Evolutionary conservation across 2,113 vertebrate species (phyloP), one percentile per base, ranked within the genome.

Genomic region (Phalacrocorax carbo): DNA sequence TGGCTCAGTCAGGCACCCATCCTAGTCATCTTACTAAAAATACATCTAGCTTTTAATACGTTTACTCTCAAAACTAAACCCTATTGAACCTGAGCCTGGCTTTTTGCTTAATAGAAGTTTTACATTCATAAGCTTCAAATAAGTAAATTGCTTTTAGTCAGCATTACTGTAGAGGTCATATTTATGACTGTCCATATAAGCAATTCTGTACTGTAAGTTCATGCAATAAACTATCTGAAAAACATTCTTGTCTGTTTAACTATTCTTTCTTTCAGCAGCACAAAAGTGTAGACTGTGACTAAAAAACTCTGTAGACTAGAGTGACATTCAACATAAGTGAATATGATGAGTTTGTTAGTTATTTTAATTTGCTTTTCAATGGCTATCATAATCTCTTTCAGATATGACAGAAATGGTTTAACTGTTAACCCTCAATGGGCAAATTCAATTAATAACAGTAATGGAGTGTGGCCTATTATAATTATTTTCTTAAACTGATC

Each of bases 331-430:
- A 72, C 87, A 69, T n/a, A 44, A 73, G 20, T 90, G 46, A 88
- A 30, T 70, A 54, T 73, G 9, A 27, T 71, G 51, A 26, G 19
- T 79, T 79, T 87, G 34, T 77, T 89, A 54, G 36, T 36, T n/a
- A 64, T 81, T 90, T 92, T 49, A 73, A 86, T 90, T 88, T 90
- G 9, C 15, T 92, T 90, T 96, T 92, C 32, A 52, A 86, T 92
- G 48, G 7, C n/a, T 64, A 10, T 75, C 42, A 58, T 89, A 4
- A 36, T 86, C 11, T 73, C n/a, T 93, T 84, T 76, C 42, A 70
- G 10, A 42, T 61, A 8, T 38, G 26, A 23, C 8, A 86, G 22
- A 72, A 85, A 70, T 64, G 4, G 26, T 70, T 94, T 90, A 66
- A 61, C 40, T 90, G 15, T 77, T 90, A 80, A 60, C 18, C 27